Percentiles rank a stretch among this genome's conserved stretches.
Evolutionary conservation across 1,140 invertebrate genomes (phyloP).

Genomic region (Drosophila chauvacae): DNA sequence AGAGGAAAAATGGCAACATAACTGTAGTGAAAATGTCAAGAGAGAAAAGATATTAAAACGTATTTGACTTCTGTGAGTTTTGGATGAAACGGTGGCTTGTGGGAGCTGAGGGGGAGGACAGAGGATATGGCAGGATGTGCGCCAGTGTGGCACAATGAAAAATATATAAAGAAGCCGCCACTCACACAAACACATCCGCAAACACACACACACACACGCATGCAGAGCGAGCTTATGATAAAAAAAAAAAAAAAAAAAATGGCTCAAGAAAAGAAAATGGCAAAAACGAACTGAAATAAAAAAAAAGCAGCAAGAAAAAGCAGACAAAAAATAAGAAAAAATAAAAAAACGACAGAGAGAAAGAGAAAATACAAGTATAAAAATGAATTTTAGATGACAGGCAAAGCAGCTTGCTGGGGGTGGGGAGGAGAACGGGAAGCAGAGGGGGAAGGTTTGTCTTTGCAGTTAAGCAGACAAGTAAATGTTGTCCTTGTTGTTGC

Average conservation of each 20-base stretch:
- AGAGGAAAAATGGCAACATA: slow-evolving; percentile 77
- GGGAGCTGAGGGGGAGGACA: not conserved
- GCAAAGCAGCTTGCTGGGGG: slow-evolving; percentile 62
- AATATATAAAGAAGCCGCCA: slow-evolving; percentile 78
- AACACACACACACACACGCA: slow-evolving; percentile 21
- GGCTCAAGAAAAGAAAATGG: slow-evolving; percentile 78
- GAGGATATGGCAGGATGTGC: slow-evolving; percentile 58
- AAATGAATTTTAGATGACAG: slow-evolving; percentile 84
- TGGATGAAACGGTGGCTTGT: slow-evolving; percentile 38
- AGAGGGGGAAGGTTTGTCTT: slow-evolving; percentile 67
- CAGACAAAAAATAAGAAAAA: slow-evolving; percentile 49
- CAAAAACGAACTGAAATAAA: slow-evolving; percentile 62
- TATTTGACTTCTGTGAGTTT: slow-evolving; percentile 82
- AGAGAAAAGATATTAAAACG: slow-evolving; percentile 83
- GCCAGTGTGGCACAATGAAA: slow-evolving; percentile 80
- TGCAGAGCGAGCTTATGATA: slow-evolving; percentile 65
- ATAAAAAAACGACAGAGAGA: slow-evolving; percentile 26
- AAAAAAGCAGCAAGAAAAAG: slow-evolving; percentile 49
- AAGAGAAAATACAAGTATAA: slow-evolving; percentile 76
- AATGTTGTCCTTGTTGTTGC: slow-evolving; percentile 80
- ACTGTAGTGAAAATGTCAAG: slow-evolving; percentile 83
- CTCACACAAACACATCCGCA: slow-evolving; percentile 52
- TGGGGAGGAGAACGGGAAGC: not conserved
- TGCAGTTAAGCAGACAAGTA: slow-evolving; percentile 82
- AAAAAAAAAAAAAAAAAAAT: slow-evolving; percentile 83